A percentile compares a stretch with the other conserved stretches of the same genome.
These are phyloP conservation scores for Plutomurus gul DNA, from an alignment of 1,140 invertebrate species.

Conservation along the genomic window DNA sequence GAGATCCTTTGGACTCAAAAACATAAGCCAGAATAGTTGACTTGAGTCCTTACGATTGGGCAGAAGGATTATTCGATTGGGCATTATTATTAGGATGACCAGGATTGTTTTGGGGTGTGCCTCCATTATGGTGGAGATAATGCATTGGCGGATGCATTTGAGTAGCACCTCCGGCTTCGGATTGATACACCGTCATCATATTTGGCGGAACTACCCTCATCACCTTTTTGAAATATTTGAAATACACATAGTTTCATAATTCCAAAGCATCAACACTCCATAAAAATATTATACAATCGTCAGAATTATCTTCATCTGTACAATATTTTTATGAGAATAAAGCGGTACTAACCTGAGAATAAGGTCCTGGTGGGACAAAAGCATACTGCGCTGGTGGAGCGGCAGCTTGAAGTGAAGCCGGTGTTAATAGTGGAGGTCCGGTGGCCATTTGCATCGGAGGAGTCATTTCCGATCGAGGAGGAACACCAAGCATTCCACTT, in stretches of 20 bases:
- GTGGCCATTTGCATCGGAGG: constrained; percentile 73
- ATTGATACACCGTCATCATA: constrained; percentile 39
- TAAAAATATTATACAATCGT: neutral
- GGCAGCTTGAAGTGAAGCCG: constrained; percentile 62
- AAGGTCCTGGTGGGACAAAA: constrained; percentile 20
- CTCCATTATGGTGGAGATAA: constrained; percentile 45
- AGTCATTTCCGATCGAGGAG: constrained; percentile 66
- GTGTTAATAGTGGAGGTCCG: constrained; percentile 78
- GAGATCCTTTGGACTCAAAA: too few relatives aligned
- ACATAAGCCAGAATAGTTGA: too few relatives aligned
- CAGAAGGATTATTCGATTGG: constrained; percentile 35
- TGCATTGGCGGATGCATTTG: constrained; percentile 48
- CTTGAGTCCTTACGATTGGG: constrained; percentile 41
- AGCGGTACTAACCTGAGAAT: constrained; percentile 13
- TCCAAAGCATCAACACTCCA: neutral
- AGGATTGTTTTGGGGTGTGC: constrained; percentile 40
- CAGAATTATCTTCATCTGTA: neutral
- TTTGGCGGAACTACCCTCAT: constrained; percentile 33
- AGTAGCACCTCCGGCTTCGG: constrained; percentile 34
- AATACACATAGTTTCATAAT: too few relatives aligned
- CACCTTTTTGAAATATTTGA: neutral
- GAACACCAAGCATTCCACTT: constrained; percentile 54
- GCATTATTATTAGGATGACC: constrained; percentile 41
- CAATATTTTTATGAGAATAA: neutral
- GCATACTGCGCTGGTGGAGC: constrained; percentile 34